Conservation (phyloP, 2,113 vertebrate genomes). For the Plecturocebus donacophilus region DNA sequence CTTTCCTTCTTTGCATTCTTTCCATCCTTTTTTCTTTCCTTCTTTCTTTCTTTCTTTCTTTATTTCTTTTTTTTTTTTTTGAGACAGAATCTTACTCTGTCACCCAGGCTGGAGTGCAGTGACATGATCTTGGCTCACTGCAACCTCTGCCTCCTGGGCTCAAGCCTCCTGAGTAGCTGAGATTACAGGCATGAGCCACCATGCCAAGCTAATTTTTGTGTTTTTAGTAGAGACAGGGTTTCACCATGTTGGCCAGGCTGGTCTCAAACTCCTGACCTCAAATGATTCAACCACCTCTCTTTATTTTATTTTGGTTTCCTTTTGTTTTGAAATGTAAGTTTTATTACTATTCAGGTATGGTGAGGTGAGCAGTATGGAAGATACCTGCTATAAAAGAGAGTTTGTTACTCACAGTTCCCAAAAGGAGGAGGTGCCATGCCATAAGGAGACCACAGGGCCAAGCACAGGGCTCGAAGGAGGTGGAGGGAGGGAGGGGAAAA, state of each 20-base stretch:
- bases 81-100: no score
- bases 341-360: background rate
- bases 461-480: background rate
- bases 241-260: no score
- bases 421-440: background rate
- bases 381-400: background rate
- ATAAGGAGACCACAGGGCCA: fast-evolving
- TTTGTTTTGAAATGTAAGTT: background rate
- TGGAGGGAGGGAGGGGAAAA: fast-evolving
- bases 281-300: no score
- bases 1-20: background rate
- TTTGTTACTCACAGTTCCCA: background rate
- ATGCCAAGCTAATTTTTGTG: background rate
- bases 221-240: no score
- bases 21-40: background rate
- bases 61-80: no score
- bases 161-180: no score
- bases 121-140: background rate
- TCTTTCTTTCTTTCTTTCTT: no score
- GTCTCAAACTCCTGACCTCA: no score
- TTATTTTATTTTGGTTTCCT: background rate
- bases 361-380: background rate
- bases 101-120: background rate
- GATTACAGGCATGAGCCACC: background rate
- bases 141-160: background rate